These are phyloP conservation scores for Thamnophis sirtalis DNA, from an alignment of 2,113 vertebrate genomes.

Conservation along the genomic window DNA sequence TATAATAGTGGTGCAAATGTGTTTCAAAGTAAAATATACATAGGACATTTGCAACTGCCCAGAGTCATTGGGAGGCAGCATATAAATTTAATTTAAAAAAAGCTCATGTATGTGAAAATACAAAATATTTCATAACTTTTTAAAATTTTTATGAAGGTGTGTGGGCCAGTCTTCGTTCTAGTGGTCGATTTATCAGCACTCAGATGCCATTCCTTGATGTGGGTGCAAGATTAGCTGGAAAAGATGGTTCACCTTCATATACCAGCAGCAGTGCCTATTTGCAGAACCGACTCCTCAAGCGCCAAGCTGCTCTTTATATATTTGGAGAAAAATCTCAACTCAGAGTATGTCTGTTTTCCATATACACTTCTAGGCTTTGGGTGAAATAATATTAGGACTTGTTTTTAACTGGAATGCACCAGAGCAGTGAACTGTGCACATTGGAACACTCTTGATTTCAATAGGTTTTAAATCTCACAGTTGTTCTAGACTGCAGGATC, in stretches of 20 bases:
- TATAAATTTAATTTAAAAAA: not conserved
- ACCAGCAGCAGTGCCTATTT: conserved; percentile 76
- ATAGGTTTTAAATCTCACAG: not conserved
- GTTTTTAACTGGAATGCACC: not conserved
- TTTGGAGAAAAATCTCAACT: conserved; percentile 97
- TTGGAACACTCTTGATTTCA: not conserved
- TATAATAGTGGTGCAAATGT: not conserved
- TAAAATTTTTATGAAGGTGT: conserved; percentile 79
- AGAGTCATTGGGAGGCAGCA: not conserved
- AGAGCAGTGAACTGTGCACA: not conserved
- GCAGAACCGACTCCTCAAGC: conserved; percentile 87
- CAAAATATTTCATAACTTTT: conserved; percentile 17
- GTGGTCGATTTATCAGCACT: conserved; percentile 84
- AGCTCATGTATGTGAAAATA: not conserved
- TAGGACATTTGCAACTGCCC: not conserved
- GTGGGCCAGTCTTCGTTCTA: conserved; percentile 95
- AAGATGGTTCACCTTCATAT: conserved; percentile 80
- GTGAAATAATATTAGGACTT: not conserved
- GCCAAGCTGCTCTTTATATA: conserved; percentile 92
- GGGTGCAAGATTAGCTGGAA: conserved; percentile 84
- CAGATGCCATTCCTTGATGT: conserved; percentile 75
- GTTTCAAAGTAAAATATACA: not conserved
- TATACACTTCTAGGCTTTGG: not conserved
- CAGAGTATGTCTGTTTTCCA: conserved; percentile 73
- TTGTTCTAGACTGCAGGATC: not conserved